phyloP scores from a whole-genome alignment of 2,113 vertebrate genomes.

The Ctenomys sociabilis region DNA sequence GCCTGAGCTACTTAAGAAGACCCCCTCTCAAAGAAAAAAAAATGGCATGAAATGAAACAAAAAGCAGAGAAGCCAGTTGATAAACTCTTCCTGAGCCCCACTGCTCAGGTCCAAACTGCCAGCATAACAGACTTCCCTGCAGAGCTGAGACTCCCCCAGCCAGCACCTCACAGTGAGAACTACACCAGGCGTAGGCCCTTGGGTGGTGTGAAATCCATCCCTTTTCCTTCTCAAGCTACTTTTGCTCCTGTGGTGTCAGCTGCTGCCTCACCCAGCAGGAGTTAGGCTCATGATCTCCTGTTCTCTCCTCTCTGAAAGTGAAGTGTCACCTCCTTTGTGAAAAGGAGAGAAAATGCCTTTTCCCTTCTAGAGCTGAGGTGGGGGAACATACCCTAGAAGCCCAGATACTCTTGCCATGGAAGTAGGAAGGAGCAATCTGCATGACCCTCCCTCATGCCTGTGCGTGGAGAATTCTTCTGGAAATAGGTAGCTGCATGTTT shows the following conservation, averaged over 20 bases:
- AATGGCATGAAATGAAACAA: not conserved
- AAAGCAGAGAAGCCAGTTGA: not conserved
- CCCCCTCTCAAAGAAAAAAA: not conserved
- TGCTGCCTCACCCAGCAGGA: not conserved
- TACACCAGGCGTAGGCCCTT: not conserved
- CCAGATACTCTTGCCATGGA: not conserved
- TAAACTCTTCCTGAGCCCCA: too few relatives aligned
- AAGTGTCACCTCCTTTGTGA: not conserved
- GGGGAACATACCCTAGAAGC: not conserved
- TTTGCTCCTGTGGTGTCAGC: not conserved
- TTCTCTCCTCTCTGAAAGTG: not conserved
- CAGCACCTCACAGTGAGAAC: not conserved
- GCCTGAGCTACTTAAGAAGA: not conserved
- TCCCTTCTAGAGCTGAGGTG: not conserved
- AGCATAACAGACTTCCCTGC: accelerated
- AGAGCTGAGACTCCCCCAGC: not conserved
- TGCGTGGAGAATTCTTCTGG: too few relatives aligned
- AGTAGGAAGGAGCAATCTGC: not conserved
- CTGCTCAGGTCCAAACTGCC: not conserved
- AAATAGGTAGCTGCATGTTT: not conserved
- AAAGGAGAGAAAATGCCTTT: conserved; percentile 7
- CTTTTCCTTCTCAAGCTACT: not conserved
- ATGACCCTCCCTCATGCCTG: not conserved
- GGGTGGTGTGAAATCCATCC: not conserved
- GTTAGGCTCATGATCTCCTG: not conserved